Base-by-base conservation (phyloP, 2,113 vertebrate species). In the Verasper variegatus region DNA sequence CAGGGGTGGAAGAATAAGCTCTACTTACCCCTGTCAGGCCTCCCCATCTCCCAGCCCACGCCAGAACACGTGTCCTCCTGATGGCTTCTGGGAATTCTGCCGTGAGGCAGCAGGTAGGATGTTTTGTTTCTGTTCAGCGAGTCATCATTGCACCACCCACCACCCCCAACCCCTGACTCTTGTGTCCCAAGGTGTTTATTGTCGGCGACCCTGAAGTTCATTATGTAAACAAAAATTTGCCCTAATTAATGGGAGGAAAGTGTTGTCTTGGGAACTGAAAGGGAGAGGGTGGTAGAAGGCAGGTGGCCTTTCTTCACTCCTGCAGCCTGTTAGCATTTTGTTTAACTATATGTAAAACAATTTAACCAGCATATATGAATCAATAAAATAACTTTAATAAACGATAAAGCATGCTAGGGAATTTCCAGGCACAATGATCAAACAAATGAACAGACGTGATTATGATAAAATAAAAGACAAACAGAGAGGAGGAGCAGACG, bases 41-140 rank as follows among this genome's bases (percentile, higher is more conserved):
- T 59, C 74, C 73, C 78, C 6, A 27, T 75, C 74, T 91, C 81
- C 70, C 84, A 76, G 26, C 83, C 88, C 84, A 91, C 47, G 70
- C 77, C 68, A 61, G 57, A 82, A 82, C 85, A 83, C 85, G 88
- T 86, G 89, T 71, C 80, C 23, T 51, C 68, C 55, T 35, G 24
- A 35, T 54, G 49, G 81, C 82, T 74, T 82, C 70, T 78, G 91
- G 89, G 88, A 87, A 84, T 81, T 86, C 37, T 59, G 72, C 73
- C 27, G 9, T 74, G 69, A 81, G 82, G 84, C 10, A 37, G 88
- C 87, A 88, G 82, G 86, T 92, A 89, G 57, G 65, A 80, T 71
- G 86, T 86, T 92, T 91, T 93, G 83, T 90, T 86, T 92, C 89
- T 93, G 82, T 90, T 86, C 83, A 80, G 79, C 75, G 71, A 92